Base-by-base conservation (phyloP, 2,888 invertebrate species). In the Philhelius pedissequus region DNA sequence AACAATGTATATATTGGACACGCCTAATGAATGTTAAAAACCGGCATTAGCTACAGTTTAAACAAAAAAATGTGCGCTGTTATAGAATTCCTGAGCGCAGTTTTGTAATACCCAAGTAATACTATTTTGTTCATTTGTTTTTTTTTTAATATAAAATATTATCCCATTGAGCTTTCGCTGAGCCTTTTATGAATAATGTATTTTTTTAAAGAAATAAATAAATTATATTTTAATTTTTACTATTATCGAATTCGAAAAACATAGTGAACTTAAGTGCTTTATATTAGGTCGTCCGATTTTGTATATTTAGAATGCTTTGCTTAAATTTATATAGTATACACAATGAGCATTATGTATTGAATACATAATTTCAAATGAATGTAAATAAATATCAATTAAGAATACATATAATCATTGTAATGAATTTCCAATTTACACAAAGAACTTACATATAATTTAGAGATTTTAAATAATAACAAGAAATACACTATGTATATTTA, bases 181-280 rank as follows among this genome's bases (percentile, higher is more conserved):
- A n/a, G n/a, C n/a, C n/a, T n/a, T n/a, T n/a, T n/a, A n/a, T n/a
- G n/a, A n/a, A n/a, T n/a, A n/a, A n/a, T n/a, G n/a, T n/a, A n/a
- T n/a, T n/a, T n/a, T n/a, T n/a, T n/a, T n/a, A n/a, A n/a, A n/a
- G n/a, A n/a, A n/a, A n/a, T n/a, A n/a, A n/a, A n/a, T n/a, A n/a
- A n/a, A n/a, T n/a, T n/a, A n/a, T n/a, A n/a, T 48, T 48, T 48
- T 48, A 0, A 48, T 48, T 48, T 22, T 48, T 48, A n/a, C 8
- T 48, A 48, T 48, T 48, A 48, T 25, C 48, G 25, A 48, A 48
- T 22, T 25, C 25, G 32, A 38, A 30, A 40, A 13, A 60, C 18
- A 60, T 35, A 73, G 74, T 74, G 62, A 80, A 80, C 75, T 64
- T 83, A 78, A 83, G 83, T 83, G 83, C 83, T 83, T 83, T 83